A percentile compares a stretch with the other conserved stretches of the same genome.
phyloP scores from a whole-genome alignment of 2,113 vertebrate species.

The Saguinus midas region DNA sequence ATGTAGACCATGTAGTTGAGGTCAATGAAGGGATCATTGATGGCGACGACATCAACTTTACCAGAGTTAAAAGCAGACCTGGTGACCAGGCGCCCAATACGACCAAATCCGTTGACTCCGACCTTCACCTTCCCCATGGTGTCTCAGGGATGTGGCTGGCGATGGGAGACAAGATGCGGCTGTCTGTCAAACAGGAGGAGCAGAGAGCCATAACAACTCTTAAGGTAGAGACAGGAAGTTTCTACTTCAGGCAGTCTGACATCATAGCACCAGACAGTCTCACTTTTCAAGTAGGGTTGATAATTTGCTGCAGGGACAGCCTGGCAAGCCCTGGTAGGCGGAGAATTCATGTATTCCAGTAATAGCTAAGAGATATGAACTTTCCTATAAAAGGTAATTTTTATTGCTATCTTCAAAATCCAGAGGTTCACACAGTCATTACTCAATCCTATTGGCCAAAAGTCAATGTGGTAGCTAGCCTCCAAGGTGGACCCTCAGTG shows the following conservation, averaged over 20 bases:
- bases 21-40: too few relatives aligned
- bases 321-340: not conserved
- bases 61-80: too few relatives aligned
- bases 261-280: not conserved
- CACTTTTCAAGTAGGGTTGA: not conserved
- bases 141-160: too few relatives aligned
- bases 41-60: too few relatives aligned
- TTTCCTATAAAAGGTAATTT: not conserved
- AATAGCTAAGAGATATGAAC: not conserved
- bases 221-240: not conserved
- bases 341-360: not conserved
- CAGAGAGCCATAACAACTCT: not conserved
- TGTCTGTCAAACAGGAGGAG: too few relatives aligned
- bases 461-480: not conserved
- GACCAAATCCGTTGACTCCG: too few relatives aligned
- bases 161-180: too few relatives aligned
- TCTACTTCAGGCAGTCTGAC: not conserved
- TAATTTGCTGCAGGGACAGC: not conserved
- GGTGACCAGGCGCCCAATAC: too few relatives aligned
- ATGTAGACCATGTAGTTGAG: too few relatives aligned
- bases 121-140: too few relatives aligned
- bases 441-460: not conserved
- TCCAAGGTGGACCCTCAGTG: not conserved
- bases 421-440: not conserved
- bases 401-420: slow-evolving; percentile 18